A percentile compares a stretch with the other conserved stretches of the same genome.
phyloP scores from a whole-genome alignment of 2,888 invertebrate species.

The Apoda limacodes region DNA sequence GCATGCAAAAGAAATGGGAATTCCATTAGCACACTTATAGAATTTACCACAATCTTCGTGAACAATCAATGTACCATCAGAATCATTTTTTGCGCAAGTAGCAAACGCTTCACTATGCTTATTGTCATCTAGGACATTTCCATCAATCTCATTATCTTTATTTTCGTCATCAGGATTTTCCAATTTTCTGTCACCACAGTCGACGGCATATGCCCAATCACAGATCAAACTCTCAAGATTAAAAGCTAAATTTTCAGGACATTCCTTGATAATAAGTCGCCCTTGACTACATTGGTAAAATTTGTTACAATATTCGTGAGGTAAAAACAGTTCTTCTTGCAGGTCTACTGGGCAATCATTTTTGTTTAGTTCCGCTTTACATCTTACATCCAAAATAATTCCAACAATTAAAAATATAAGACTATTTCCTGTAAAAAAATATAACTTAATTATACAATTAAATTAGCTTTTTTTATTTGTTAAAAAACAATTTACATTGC shows the following conservation, averaged over 20 bases:
- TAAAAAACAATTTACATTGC: too few relatives aligned
- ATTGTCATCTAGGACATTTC: slow-evolving; percentile 4
- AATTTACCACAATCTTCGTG: slow-evolving; percentile 30
- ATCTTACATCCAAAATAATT: too few relatives aligned
- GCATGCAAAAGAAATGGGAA: slow-evolving; percentile 22
- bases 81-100: slow-evolving; percentile 22
- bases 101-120: slow-evolving; percentile 17
- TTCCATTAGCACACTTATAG: slow-evolving; percentile 23
- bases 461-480: too few relatives aligned
- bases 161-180: too few relatives aligned
- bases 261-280: slow-evolving; percentile 65
- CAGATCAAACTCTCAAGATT: too few relatives aligned
- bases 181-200: too few relatives aligned
- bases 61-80: slow-evolving; percentile 23
- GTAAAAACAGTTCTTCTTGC: slow-evolving; percentile 57
- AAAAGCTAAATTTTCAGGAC: too few relatives aligned
- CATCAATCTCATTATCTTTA: slow-evolving; percentile 2
- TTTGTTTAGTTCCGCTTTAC: too few relatives aligned
- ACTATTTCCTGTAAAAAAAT: too few relatives aligned
- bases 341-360: slow-evolving; percentile 41
- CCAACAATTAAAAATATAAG: too few relatives aligned
- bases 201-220: too few relatives aligned
- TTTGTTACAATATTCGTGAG: slow-evolving; percentile 68
- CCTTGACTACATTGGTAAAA: slow-evolving; percentile 77
- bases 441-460: too few relatives aligned